A percentile compares a stretch with the other conserved stretches of the same genome.
Evolutionary conservation across 2,113 vertebrate species (phyloP).

Genomic region (Electrona antarctica): DNA sequence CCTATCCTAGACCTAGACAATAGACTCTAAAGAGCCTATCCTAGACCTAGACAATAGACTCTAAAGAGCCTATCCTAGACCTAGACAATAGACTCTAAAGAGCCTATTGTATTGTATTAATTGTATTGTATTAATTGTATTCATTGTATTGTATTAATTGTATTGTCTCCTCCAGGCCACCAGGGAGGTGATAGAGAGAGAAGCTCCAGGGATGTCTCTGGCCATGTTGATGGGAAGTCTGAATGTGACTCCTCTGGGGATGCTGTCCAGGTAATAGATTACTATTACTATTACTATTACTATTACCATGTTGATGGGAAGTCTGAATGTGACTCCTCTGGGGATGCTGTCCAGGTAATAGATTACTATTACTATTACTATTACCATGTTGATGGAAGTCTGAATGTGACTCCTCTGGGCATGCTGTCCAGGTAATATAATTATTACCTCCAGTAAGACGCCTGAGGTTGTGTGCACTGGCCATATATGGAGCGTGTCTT

Average conservation of each 20-base stretch:
- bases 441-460: too few relatives aligned
- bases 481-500: too few relatives aligned
- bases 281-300: background rate
- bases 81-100: too few relatives aligned
- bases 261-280: slow-evolving; percentile 93
- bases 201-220: slow-evolving; percentile 97
- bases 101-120: too few relatives aligned
- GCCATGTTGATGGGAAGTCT: slow-evolving; percentile 99
- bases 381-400: slow-evolving; percentile 95
- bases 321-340: slow-evolving; percentile 96
- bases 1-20: too few relatives aligned
- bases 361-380: too few relatives aligned
- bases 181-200: slow-evolving; percentile 97
- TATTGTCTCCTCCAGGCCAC: slow-evolving; percentile 86
- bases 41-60: too few relatives aligned
- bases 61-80: too few relatives aligned
- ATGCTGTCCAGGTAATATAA: slow-evolving; percentile 79
- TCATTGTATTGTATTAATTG: too few relatives aligned
- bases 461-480: too few relatives aligned
- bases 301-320: slow-evolving; percentile 95
- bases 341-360: slow-evolving; percentile 98
- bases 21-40: too few relatives aligned
- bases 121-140: too few relatives aligned
- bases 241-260: slow-evolving; percentile 97
- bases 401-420: slow-evolving; percentile 97